These are phyloP conservation scores for Streblospio benedicti DNA, from an alignment of 1,140 invertebrate species.

Conservation along the genomic window DNA sequence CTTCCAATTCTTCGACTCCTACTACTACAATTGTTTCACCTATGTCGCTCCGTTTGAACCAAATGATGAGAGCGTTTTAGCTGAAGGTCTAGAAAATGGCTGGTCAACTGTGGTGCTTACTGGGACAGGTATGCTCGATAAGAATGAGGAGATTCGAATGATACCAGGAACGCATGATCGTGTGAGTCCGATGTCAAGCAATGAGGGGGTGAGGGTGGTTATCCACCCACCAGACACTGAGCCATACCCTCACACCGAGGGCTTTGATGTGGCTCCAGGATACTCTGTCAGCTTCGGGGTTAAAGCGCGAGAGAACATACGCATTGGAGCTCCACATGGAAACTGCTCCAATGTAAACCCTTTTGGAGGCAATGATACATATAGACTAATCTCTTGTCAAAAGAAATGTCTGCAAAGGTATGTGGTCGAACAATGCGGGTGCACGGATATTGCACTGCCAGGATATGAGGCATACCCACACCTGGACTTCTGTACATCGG, in stretches of 20 bases:
- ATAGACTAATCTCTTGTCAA: conserved; percentile 10
- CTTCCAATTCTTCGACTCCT: conserved; percentile 10
- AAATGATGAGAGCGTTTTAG: neutral
- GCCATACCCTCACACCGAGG: conserved; percentile 12
- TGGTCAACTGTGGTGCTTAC: conserved; percentile 9
- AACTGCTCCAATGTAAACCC: conserved; percentile 9
- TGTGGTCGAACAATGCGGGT: conserved; percentile 2
- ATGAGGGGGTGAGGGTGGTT: conserved; percentile 11
- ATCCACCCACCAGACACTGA: conserved; percentile 12
- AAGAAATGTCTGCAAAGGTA: conserved; percentile 9
- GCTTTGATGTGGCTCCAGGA: conserved; percentile 14
- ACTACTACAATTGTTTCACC: conserved; percentile 17
- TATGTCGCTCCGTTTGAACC: neutral
- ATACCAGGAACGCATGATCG: conserved; percentile 11
- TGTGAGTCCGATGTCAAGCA: conserved; percentile 14
- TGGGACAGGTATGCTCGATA: conserved; percentile 10
- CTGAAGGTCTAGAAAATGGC: conserved; percentile 13
- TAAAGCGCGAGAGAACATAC: conserved; percentile 5
- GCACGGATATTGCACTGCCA: conserved; percentile 12
- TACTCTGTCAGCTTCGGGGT: conserved; percentile 9
- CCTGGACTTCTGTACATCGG: conserved; percentile 1
- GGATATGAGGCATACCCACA: conserved; percentile 5
- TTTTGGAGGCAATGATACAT: neutral
- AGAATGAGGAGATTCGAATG: conserved; percentile 2
- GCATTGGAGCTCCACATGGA: conserved; percentile 11